A percentile compares a stretch with the other conserved stretches of the same genome.
Evolutionary conservation across 2,888 invertebrate genomes (phyloP).

Genomic region (Chloromyia formosa): DNA sequence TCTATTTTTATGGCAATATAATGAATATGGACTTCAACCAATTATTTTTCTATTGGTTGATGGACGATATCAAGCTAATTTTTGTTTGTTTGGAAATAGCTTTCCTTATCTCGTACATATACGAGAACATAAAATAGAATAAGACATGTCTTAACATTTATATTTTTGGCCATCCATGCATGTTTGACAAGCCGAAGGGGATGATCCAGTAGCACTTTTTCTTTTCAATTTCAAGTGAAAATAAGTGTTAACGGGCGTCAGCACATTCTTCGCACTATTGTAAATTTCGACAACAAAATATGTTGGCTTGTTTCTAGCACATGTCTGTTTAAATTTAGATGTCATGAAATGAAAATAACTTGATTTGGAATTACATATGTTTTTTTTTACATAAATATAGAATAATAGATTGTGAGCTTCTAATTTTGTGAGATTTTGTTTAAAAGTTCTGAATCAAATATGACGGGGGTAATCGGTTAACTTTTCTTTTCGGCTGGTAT

Average conservation of each 20-base stretch:
- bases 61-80: neutral
- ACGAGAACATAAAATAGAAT: too few species aligned
- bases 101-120: neutral
- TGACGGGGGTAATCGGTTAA: too few species aligned
- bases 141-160: neutral
- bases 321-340: constrained; percentile 2
- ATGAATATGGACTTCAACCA: constrained; percentile 36
- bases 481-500: too few species aligned
- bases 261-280: constrained; percentile 8
- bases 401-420: too few species aligned
- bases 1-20: constrained; percentile 33
- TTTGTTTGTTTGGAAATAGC: neutral
- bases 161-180: neutral
- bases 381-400: too few species aligned
- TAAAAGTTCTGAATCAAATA: too few species aligned
- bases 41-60: constrained; percentile 17
- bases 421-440: too few species aligned
- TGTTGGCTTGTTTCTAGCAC: neutral
- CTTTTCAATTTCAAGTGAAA: neutral
- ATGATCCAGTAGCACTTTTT: too few species aligned
- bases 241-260: constrained; percentile 9
- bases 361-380: neutral
- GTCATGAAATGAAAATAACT: neutral
- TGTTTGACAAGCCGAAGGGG: neutral
- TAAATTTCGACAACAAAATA: constrained; percentile 3